phyloP scores from a whole-genome alignment of 2,797 vertebrate genomes.

The Gymnodraco acuticeps region DNA sequence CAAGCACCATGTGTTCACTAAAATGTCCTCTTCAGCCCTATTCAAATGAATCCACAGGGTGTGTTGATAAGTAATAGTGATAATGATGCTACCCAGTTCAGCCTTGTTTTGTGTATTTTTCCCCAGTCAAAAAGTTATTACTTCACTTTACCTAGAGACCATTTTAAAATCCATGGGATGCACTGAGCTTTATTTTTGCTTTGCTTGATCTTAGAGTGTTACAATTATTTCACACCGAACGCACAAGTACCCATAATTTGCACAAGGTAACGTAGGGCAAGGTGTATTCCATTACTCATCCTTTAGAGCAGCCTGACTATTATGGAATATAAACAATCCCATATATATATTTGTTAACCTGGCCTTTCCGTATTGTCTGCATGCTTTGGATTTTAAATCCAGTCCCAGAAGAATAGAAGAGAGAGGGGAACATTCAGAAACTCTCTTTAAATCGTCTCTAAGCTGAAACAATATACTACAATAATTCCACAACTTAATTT shows the following conservation, averaged over 20 bases:
- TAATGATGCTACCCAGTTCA: neutral
- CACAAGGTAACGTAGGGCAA: constrained; percentile 16
- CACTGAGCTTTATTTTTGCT: neutral
- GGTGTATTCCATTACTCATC: constrained; percentile 16
- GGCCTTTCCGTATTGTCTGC: neutral
- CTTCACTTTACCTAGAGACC: neutral
- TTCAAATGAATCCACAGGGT: neutral
- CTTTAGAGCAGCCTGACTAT: neutral
- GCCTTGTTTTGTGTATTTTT: neutral
- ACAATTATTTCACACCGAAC: constrained; percentile 3
- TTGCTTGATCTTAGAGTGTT: neutral
- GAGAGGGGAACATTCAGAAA: too few relatives aligned
- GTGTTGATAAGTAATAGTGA: neutral
- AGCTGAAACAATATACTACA: neutral
- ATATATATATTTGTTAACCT: neutral
- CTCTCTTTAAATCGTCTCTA: neutral
- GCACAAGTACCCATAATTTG: constrained; percentile 1
- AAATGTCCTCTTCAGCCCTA: neutral
- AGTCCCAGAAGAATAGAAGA: neutral
- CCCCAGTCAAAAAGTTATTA: neutral
- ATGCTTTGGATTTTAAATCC: neutral
- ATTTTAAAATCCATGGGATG: constrained; percentile 1
- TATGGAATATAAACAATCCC: neutral
- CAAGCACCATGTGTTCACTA: constrained; percentile 6
- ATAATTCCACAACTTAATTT: constrained; percentile 3